Evolutionary conservation across 2,113 vertebrate species (phyloP).

Genomic region (Gobiocypris rarus): DNA sequence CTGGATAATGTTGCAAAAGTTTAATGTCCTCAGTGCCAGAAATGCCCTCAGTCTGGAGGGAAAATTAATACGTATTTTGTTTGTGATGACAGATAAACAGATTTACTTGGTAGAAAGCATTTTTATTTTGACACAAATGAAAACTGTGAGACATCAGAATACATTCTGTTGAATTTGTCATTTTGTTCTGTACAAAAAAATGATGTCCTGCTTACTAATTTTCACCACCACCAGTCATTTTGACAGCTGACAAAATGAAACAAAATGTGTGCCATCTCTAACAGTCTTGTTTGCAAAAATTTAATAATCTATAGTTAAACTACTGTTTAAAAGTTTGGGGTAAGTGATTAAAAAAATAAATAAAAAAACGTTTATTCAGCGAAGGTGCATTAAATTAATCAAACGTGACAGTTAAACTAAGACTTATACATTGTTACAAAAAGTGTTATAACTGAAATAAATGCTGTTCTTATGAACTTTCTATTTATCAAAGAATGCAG

Average conservation of each 20-base stretch:
- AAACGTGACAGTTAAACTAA: too few relatives aligned
- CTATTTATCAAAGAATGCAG: too few relatives aligned
- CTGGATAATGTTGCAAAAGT: neutral
- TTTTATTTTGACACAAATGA: neutral
- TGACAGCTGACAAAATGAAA: slow-evolving; percentile 2
- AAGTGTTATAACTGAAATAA: too few relatives aligned
- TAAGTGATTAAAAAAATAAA: too few relatives aligned
- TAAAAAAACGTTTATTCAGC: too few relatives aligned
- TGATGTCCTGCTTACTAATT: neutral
- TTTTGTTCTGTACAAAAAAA: neutral
- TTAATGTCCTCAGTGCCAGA: too few relatives aligned
- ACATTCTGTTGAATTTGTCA: neutral
- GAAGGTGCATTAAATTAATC: too few relatives aligned
- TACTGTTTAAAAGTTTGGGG: neutral
- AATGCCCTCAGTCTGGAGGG: neutral
- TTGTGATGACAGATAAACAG: neutral
- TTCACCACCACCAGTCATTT: neutral
- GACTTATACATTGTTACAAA: too few relatives aligned
- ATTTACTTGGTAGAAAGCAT: neutral
- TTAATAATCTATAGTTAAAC: neutral
- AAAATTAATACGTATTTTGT: neutral
- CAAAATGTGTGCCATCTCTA: neutral
- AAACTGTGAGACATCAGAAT: neutral
- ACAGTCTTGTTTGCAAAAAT: neutral
- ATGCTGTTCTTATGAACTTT: too few relatives aligned